A percentile compares a stretch with the other conserved stretches of the same genome.
Evolutionary conservation across 2,797 vertebrate species (phyloP).

Genomic region (Microctenopoma lineatum): DNA sequence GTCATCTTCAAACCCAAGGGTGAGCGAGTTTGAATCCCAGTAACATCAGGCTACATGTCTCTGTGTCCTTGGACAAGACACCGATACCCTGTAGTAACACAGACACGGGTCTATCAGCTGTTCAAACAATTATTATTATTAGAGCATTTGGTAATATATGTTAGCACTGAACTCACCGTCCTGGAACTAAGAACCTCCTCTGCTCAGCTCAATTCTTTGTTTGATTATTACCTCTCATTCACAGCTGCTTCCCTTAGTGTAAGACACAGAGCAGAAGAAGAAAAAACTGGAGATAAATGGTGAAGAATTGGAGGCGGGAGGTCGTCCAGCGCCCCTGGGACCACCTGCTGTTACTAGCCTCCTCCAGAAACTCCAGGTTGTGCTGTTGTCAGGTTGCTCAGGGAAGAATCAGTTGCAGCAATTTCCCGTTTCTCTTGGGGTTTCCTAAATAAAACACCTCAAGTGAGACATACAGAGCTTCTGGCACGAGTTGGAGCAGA

Average conservation of each 20-base stretch:
- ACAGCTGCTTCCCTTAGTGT: slow-evolving; percentile 5
- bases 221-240: too few species aligned
- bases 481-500: neutral
- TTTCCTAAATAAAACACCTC: neutral
- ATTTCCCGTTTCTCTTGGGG: neutral
- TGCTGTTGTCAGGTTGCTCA: neutral
- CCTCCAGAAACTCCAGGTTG: neutral
- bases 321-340: slow-evolving; percentile 29
- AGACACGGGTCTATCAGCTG: too few species aligned
- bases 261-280: neutral
- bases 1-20: too few species aligned
- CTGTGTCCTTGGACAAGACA: too few species aligned
- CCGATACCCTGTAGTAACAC: too few species aligned
- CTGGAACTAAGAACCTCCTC: neutral
- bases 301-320: slow-evolving; percentile 8
- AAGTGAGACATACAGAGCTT: too few species aligned
- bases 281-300: slow-evolving; percentile 11
- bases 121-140: too few species aligned
- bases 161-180: neutral
- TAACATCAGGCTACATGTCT: too few species aligned
- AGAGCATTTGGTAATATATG: too few species aligned
- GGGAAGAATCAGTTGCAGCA: neutral
- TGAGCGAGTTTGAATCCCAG: too few species aligned
- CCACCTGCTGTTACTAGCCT: neutral
- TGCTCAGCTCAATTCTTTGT: neutral